phyloP scores from a whole-genome alignment of 2,797 vertebrate genomes.

The Phalanger gymnotis region DNA sequence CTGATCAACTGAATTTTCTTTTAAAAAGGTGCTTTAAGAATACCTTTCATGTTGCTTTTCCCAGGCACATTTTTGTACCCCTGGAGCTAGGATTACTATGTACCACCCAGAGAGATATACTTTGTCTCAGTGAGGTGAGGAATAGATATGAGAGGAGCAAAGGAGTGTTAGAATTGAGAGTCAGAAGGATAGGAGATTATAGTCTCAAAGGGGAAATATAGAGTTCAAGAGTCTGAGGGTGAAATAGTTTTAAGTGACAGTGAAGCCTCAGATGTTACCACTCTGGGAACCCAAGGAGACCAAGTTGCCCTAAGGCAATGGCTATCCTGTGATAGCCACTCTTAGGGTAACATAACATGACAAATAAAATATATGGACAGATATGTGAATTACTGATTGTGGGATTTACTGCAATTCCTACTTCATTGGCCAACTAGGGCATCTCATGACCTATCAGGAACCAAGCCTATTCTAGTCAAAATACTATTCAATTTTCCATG shows the following conservation, averaged over 20 bases:
- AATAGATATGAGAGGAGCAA: background rate
- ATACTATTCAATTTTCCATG: constrained; percentile 24
- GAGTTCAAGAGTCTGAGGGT: background rate
- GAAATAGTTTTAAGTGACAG: background rate
- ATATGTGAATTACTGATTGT: background rate
- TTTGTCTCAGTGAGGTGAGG: background rate
- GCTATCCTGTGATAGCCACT: background rate
- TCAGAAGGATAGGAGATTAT: background rate
- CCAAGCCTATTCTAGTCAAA: constrained; percentile 5
- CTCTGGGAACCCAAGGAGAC: background rate
- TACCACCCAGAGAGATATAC: background rate
- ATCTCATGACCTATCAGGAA: background rate
- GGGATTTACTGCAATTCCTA: constrained; percentile 3
- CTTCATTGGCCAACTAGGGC: constrained; percentile 16
- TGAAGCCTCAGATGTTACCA: background rate
- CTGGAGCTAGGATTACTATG: background rate
- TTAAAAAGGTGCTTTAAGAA: background rate
- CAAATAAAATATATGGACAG: constrained; percentile 9
- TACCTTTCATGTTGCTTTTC: background rate
- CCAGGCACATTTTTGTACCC: background rate
- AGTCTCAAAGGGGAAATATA: background rate
- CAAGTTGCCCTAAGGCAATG: background rate
- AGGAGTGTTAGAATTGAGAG: background rate
- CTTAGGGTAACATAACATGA: background rate
- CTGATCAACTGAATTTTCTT: background rate